Percentiles rank a stretch among this genome's conserved stretches.
Evolutionary conservation across 30 jellyfish, hydroid and myxozoan species (phyloP).

Genomic region (Chrysaora quinquecirrha): DNA sequence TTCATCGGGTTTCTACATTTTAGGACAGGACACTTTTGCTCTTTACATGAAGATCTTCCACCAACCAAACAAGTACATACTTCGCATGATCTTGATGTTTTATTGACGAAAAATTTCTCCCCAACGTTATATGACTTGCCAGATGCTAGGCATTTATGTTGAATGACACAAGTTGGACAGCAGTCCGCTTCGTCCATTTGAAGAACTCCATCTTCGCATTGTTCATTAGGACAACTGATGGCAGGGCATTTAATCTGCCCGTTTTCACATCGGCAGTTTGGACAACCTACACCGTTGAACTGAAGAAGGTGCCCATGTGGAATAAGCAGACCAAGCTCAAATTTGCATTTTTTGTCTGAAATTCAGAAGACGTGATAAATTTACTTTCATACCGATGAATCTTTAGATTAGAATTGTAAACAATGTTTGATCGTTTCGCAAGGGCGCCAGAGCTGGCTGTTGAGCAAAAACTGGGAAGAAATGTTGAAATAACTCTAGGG

Average conservation of each 20-base stretch:
- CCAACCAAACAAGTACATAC: conserved; percentile 50
- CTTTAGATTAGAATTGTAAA: too few species aligned
- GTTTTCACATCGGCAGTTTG: conserved; percentile 52
- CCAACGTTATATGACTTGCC: conserved; percentile 31
- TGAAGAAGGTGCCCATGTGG: conserved; percentile 32
- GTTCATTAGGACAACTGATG: conserved; percentile 12
- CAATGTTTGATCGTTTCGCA: too few species aligned
- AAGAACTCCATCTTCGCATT: conserved; percentile 41
- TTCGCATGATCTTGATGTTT: conserved; percentile 24
- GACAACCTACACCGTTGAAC: conserved; percentile 52
- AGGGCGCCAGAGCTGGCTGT: too few species aligned
- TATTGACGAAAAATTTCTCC: conserved; percentile 4
- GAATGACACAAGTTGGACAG: conserved; percentile 65
- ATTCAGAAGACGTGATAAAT: too few species aligned
- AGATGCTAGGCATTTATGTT: conserved; percentile 8
- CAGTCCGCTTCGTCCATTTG: conserved; percentile 73
- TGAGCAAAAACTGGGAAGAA: too few species aligned
- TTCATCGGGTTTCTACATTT: conserved; percentile 32
- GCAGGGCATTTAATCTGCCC: conserved; percentile 66
- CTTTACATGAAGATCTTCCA: conserved; percentile 48
- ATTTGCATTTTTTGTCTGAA: conserved; percentile 1
- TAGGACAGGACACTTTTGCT: conserved; percentile 40
- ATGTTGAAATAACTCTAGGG: too few species aligned
- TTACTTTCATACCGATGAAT: too few species aligned
- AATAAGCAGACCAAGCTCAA: conserved; percentile 12